A percentile compares a stretch with the other conserved stretches of the same genome.
These are phyloP conservation scores for Halcyon chelicuti DNA, from an alignment of 2,797 vertebrate genomes.

Conservation along the genomic window DNA sequence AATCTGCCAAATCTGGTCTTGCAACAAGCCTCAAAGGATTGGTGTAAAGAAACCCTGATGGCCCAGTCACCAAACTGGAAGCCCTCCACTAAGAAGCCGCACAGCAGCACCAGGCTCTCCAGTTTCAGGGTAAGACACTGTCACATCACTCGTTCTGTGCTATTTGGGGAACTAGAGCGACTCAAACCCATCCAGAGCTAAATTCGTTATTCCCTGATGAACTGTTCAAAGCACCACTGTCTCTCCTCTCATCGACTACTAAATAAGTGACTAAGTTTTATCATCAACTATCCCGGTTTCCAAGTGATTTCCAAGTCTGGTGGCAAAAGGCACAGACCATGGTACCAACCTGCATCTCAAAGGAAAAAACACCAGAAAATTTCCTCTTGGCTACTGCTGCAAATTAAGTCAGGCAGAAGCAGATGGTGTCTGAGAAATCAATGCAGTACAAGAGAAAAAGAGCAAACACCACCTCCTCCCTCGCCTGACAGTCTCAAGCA, in stretches of 20 bases:
- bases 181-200: neutral
- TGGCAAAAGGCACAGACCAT: neutral
- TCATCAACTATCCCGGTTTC: neutral
- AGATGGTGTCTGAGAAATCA: constrained; percentile 36
- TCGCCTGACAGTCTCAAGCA: neutral
- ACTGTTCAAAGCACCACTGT: neutral
- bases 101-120: neutral
- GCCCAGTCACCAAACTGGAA: neutral
- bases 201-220: neutral
- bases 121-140: neutral
- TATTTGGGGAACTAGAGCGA: neutral
- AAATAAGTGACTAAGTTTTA: neutral
- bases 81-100: neutral
- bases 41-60: neutral
- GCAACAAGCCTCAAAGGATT: neutral
- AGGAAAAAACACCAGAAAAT: neutral
- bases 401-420: constrained; percentile 9
- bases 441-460: neutral
- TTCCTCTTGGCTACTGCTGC: constrained; percentile 16
- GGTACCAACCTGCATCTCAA: neutral
- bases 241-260: neutral
- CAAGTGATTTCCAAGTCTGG: neutral
- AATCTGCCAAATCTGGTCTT: neutral
- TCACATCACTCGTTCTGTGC: neutral
- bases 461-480: constrained; percentile 3